phyloP scores from a whole-genome alignment of 2,113 vertebrate genomes.

The Pachycephala philippinensis region DNA sequence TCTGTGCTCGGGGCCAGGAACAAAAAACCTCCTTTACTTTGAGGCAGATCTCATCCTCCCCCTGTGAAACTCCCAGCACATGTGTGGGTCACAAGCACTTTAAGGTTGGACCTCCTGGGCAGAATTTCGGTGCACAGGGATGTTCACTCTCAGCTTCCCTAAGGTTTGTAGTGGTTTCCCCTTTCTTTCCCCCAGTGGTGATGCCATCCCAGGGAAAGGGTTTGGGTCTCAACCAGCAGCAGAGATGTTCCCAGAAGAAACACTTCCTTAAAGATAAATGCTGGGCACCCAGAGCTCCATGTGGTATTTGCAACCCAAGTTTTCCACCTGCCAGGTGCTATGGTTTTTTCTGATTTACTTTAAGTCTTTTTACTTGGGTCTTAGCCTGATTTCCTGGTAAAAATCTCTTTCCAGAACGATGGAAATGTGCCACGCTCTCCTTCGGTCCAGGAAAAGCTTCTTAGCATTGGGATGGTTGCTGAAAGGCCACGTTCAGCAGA shows the following conservation, averaged over 20 bases:
- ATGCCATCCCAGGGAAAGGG: background rate
- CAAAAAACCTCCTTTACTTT: background rate
- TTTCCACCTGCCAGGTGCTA: background rate
- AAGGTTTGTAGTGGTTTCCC: background rate
- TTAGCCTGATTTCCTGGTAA: background rate
- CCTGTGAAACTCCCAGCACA: background rate
- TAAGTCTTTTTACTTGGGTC: background rate
- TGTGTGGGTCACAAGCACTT: background rate
- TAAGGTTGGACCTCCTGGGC: background rate
- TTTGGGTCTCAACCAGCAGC: background rate
- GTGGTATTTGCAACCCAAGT: background rate
- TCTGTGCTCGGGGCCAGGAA: background rate
- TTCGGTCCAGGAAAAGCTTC: background rate
- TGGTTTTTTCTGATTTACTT: accelerated
- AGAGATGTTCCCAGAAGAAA: background rate
- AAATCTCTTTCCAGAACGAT: background rate
- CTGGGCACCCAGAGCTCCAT: background rate
- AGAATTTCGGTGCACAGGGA: background rate
- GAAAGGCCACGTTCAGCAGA: background rate
- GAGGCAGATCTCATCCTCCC: background rate
- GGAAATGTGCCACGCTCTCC: background rate
- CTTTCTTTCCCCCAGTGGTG: accelerated
- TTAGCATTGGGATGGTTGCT: background rate
- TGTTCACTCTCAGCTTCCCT: background rate
- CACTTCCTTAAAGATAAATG: accelerated